Percentiles rank a stretch among this genome's conserved stretches.
These are phyloP conservation scores for Paradoxurus hermaphroditus DNA, from an alignment of 2,113 vertebrate species.

Conservation along the genomic window DNA sequence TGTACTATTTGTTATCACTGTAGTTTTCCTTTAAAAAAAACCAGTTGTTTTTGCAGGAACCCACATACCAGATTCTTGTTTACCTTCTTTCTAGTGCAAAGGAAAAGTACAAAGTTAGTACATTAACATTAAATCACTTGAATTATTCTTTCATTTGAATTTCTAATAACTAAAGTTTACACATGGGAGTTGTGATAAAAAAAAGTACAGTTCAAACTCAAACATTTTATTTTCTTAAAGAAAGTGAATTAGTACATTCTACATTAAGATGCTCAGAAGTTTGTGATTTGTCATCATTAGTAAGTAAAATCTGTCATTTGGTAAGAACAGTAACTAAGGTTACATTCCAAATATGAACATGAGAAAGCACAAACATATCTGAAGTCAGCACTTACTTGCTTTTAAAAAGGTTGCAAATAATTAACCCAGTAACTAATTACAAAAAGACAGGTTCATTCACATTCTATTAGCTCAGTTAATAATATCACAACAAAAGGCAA, in stretches of 20 bases:
- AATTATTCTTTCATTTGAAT: constrained; percentile 20
- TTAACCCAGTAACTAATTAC: constrained; percentile 13
- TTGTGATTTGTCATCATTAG: background rate
- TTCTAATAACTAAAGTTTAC: background rate
- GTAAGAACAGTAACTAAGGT: background rate
- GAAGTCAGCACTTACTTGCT: background rate
- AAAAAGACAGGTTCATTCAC: background rate
- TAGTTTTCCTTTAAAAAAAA: background rate
- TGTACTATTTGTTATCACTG: background rate
- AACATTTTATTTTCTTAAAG: background rate
- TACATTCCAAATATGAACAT: background rate
- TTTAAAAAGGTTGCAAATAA: background rate
- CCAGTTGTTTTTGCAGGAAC: background rate
- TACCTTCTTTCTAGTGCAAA: constrained; percentile 36
- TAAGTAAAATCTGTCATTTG: background rate
- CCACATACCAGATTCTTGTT: constrained; percentile 13
- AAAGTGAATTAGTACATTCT: background rate
- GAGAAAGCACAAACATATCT: constrained; percentile 11
- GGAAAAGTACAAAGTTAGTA: constrained; percentile 38
- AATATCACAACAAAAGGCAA: constrained; percentile 34
- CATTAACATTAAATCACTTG: background rate
- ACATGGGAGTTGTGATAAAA: background rate
- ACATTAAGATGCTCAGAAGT: background rate
- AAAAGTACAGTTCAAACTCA: background rate
- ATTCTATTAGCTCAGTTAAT: constrained; percentile 21